phyloP scores from a whole-genome alignment of 2,888 invertebrate species.

The Gnatocerus cornutus region DNA sequence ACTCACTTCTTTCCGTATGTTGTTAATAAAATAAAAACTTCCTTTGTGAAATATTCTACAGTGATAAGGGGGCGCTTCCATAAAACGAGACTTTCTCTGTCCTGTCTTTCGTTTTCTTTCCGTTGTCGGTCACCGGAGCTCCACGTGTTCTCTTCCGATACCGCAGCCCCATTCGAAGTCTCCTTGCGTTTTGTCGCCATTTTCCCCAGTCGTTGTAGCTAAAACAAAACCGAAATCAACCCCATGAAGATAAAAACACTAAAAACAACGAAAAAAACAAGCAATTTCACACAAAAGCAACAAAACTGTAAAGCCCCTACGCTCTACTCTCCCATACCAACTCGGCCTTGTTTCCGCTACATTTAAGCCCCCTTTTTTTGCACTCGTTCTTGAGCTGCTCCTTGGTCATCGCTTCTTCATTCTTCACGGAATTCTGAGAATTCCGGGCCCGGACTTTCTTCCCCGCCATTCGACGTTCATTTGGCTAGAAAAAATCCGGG shows the following conservation, averaged over 20 bases:
- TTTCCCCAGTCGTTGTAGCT: constrained; percentile 80
- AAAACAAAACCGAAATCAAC: constrained; percentile 44
- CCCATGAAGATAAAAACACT: constrained; percentile 13
- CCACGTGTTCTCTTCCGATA: constrained; percentile 41
- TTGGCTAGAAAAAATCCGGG: constrained; percentile 23
- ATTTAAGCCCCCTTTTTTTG: constrained; percentile 80
- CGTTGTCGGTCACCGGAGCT: constrained; percentile 52
- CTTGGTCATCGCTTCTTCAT: constrained; percentile 74
- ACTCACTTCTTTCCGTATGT: constrained; percentile 76
- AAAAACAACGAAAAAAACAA: constrained; percentile 14
- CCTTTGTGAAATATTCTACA: constrained; percentile 84
- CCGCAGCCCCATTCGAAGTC: constrained; percentile 58
- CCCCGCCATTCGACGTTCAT: constrained; percentile 42
- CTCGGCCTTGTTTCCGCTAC: constrained; percentile 81
- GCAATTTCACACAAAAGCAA: constrained; percentile 5
- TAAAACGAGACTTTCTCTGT: constrained; percentile 81
- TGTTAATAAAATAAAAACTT: constrained; percentile 78
- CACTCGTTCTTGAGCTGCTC: constrained; percentile 81
- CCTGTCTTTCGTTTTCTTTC: constrained; percentile 73
- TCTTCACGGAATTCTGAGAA: constrained; percentile 39
- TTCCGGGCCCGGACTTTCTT: constrained; percentile 42
- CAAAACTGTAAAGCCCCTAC: constrained; percentile 11
- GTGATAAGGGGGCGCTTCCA: constrained; percentile 89
- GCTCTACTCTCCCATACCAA: constrained; percentile 73
- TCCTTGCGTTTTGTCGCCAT: constrained; percentile 73